Evolutionary conservation across 1,140 invertebrate species (phyloP), one percentile per base, ranked within the genome.

Genomic region (Meteorus sp.): DNA sequence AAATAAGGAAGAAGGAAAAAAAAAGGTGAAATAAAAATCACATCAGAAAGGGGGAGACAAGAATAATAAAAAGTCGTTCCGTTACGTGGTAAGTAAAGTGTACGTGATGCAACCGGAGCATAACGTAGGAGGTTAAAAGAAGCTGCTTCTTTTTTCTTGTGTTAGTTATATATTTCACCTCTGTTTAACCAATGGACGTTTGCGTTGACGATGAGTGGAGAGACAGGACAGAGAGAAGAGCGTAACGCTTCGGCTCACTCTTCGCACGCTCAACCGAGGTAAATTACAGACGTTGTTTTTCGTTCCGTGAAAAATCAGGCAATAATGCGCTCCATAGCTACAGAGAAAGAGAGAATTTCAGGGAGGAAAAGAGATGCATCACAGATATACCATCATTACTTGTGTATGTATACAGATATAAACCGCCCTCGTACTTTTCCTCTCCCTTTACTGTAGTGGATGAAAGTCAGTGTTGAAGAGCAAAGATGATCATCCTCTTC

Each of bases 1-100:
- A 17, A 33, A 35, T n/a, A 35, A 43, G 19, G 31, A n/a, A 45
- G 11, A 33, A 29, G 33, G 39, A 57, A 43, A n/a, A n/a, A n/a
- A n/a, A n/a, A n/a, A n/a, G n/a, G n/a, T n/a, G n/a, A n/a, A n/a
- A n/a, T n/a, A n/a, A n/a, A n/a, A n/a, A n/a, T n/a, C n/a, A n/a
- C n/a, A n/a, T n/a, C n/a, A n/a, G n/a, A n/a, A n/a, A n/a, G n/a
- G n/a, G n/a, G n/a, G n/a, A n/a, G n/a, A n/a, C n/a, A n/a, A n/a
- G n/a, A n/a, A n/a, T n/a, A n/a, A n/a, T n/a, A 64, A 65, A 68
- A 65, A 65, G 54, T 39, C 31, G 39, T 63, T 64, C 63, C 68
- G 65, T 67, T 65, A 68, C 50, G 31, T 31, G 47, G 59, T 63
- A 50, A 29, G 55, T 51, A 54, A 60, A 25, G 31, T 44, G 63